Evolutionary conservation across 1,140 invertebrate genomes (phyloP).

Genomic region (Brachionus paranguensis): DNA sequence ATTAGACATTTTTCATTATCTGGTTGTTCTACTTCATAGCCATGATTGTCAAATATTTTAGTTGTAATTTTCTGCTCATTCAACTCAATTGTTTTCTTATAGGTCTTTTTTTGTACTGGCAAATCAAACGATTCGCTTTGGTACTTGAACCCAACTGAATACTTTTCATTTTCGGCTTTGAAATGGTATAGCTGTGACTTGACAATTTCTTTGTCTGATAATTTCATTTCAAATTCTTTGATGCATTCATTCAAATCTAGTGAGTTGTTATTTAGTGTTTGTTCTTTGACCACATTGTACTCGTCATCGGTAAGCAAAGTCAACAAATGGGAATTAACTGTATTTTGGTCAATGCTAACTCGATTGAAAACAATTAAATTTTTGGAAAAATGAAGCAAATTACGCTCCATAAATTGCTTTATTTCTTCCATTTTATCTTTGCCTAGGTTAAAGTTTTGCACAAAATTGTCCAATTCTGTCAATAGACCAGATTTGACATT

Average conservation of each 20-base stretch:
- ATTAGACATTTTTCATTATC: neutral
- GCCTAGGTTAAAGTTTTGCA: neutral
- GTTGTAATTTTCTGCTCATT: neutral
- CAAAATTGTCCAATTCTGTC: neutral
- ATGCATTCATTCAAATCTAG: neutral
- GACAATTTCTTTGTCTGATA: neutral
- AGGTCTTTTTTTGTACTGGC: neutral
- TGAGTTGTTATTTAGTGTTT: neutral
- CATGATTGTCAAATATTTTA: neutral
- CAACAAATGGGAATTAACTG: neutral
- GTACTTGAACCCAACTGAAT: neutral
- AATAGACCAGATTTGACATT: neutral
- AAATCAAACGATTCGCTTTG: neutral
- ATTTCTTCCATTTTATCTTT: neutral
- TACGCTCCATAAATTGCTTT: neutral
- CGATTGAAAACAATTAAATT: neutral
- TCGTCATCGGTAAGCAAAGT: neutral
- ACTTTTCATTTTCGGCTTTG: neutral
- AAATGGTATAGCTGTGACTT: neutral
- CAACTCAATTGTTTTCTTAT: neutral
- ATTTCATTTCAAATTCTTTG: constrained; percentile 5
- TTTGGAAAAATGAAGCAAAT: constrained; percentile 7
- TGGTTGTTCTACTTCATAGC: neutral
- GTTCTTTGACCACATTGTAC: neutral
- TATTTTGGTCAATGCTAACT: neutral